phyloP scores from a whole-genome alignment of 2,797 vertebrate genomes.

The Lycodopsis pacificus region DNA sequence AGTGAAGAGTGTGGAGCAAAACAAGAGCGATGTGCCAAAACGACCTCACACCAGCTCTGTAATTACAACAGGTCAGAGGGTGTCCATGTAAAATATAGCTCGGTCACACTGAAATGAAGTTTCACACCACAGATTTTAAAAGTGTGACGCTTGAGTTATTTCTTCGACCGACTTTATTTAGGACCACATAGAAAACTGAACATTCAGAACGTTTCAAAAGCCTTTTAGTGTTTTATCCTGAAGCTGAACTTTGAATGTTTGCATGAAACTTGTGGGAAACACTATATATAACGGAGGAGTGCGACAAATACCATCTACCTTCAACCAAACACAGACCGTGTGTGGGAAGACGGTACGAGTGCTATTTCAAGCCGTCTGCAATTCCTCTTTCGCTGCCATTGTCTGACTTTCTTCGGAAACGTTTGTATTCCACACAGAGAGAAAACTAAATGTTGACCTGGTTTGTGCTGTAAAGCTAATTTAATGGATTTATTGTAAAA shows the following conservation, averaged over 20 bases:
- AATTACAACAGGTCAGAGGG: constrained; percentile 21
- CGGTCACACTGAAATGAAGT: constrained; percentile 8
- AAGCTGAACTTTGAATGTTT: constrained; percentile 34
- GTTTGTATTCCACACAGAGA: not conserved
- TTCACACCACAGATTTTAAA: constrained; percentile 22
- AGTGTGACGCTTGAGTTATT: not conserved
- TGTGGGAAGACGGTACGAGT: constrained; percentile 9
- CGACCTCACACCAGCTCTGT: constrained; percentile 16
- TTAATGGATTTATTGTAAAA: not conserved
- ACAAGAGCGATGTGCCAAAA: not conserved
- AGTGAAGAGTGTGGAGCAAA: too few relatives aligned
- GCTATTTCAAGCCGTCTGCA: not conserved
- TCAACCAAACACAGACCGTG: constrained; percentile 44
- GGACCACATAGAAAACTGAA: not conserved
- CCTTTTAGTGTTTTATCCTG: not conserved
- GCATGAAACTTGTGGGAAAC: constrained; percentile 25
- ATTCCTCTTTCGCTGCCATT: not conserved
- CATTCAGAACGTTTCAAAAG: not conserved
- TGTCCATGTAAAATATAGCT: not conserved
- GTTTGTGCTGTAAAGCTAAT: not conserved
- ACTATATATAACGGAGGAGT: constrained; percentile 47
- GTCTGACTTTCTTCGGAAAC: not conserved
- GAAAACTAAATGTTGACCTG: too few relatives aligned
- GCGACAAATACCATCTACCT: constrained; percentile 59
- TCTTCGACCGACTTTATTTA: not conserved